Evolutionary conservation across 2,797 vertebrate genomes (phyloP).

Genomic region (Notoglanidium macrostoma): DNA sequence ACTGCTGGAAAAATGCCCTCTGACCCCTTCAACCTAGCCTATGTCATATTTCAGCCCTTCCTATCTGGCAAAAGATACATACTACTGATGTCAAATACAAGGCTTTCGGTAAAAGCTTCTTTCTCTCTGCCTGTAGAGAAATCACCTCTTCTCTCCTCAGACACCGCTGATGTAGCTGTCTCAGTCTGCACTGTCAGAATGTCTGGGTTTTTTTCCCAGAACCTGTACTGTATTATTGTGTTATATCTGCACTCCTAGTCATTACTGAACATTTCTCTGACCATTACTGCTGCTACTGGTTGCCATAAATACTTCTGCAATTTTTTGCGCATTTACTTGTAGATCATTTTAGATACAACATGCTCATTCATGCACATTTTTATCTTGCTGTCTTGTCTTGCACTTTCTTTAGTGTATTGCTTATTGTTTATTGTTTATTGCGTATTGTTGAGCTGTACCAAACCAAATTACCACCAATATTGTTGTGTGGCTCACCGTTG

Average conservation of each 20-base stretch:
- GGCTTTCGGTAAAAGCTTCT: not conserved
- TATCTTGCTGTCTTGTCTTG: not conserved
- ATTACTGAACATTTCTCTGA: not conserved
- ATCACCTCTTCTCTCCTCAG: not conserved
- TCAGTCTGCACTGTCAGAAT: not conserved
- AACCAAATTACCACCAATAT: not conserved
- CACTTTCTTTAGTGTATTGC: not conserved
- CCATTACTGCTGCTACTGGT: not conserved
- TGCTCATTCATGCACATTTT: not conserved
- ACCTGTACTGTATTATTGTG: not conserved
- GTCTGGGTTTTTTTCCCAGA: not conserved
- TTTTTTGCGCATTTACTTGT: not conserved
- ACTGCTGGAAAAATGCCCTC: not conserved
- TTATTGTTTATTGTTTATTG: not conserved
- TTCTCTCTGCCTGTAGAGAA: not conserved
- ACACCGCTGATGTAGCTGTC: not conserved
- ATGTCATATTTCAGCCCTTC: not conserved
- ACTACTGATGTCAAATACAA: not conserved
- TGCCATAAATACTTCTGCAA: not conserved
- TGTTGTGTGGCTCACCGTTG: not conserved
- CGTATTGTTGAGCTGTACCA: not conserved
- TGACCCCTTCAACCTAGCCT: not conserved
- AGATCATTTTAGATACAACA: not conserved
- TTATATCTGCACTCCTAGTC: not conserved
- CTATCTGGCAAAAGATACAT: not conserved